Evolutionary conservation across 1,140 invertebrate species (phyloP), one percentile per base, ranked within the genome.

Genomic region (Varroa destructor): DNA sequence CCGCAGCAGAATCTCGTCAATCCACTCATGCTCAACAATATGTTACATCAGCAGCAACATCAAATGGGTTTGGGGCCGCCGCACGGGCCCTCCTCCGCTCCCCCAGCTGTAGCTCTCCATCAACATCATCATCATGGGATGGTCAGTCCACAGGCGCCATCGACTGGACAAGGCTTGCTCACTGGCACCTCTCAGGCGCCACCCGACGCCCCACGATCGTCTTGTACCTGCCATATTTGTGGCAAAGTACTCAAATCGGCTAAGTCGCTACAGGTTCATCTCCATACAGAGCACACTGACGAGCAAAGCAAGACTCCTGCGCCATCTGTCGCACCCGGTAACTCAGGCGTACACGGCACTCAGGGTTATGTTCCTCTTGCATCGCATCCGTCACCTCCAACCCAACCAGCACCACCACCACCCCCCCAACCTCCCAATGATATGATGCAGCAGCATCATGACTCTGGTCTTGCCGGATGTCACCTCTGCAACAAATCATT

Each of bases 221-320:
- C 76, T n/a, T 72, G 75, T 67, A 77, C 74, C n/a, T 78, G 77
- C 71, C 72, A 74, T 64, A 46, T 77, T 8, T 78, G 77, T 74
- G 72, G 74, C 8, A 70, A 73, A 55, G 54, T 74, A 58, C 75
- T 78, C 56, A 78, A 78, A 73, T 74, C 73, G 72, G 75, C 75
- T 46, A 78, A 78, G 71, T 76, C 76, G 72, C 72, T 78, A 55
- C 77, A 78, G 72, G 74, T 78, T 55, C 77, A 78, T 72, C 64
- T 77, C 8, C 78, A 78, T 54, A 70, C 74, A 43, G 74, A 75
- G 37, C 74, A 75, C 55, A 25, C 71, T 10, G 71, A 74, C 55
- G 57, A 40, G 12, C 25, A 64, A 14, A 55, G 43, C 25, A 25
- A 42, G 42, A 14, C 73, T 10, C 10, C 37, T 2, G 55, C 14